Base-by-base conservation (phyloP, 92 coral and sea anemone genomes). In the Palythoa grandiflora region DNA sequence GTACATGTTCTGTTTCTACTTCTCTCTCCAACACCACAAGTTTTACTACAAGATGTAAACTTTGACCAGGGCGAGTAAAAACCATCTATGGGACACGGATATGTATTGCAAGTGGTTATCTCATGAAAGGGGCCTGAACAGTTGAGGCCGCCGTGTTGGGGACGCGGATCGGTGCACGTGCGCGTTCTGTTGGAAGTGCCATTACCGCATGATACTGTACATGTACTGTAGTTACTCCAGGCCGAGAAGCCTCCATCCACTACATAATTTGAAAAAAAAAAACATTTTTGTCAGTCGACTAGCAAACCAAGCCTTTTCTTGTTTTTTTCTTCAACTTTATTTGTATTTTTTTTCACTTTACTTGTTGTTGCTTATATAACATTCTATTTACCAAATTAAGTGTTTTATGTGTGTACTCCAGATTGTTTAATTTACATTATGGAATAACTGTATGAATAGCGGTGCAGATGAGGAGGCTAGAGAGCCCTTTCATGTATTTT, bases 71-170 rank as follows among this genome's bases (percentile, higher is more conserved):
- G 21, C 19, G 94, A 86, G 87, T 91, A 93, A 71, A 78, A 59
- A 8, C 96, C 96, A 79, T 91, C 70, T 55, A 91, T 87, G 2
- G 96, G 96, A 59, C 96, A 94, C 28, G 83, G 75, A 9, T 86
- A 77, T 35, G 87, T 78, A 36, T 87, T 87, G 80, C 96, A 94
- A 11, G 79, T 1, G 10, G 51, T 38, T 2, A 85, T 92, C 75
- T 89, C 91, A 40, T 52, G 65, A 65, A 61, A 84, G 6, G 85
- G 87, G 5, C 89, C 75, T 10, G 87, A 50, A 75, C 96, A 94
- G 75, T 84, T 77, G 9, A 59, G 35, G 35, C 96, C 96, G 12
- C 96, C 96, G 44, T 94, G 91, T 44, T 79, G 91, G 14, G 93
- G 88, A 5, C 55, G 84, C 12, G 96, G 96, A 17, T 85, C 88